Evolutionary conservation across 2,888 invertebrate genomes (phyloP).

Genomic region (Lacanobia oleracea): DNA sequence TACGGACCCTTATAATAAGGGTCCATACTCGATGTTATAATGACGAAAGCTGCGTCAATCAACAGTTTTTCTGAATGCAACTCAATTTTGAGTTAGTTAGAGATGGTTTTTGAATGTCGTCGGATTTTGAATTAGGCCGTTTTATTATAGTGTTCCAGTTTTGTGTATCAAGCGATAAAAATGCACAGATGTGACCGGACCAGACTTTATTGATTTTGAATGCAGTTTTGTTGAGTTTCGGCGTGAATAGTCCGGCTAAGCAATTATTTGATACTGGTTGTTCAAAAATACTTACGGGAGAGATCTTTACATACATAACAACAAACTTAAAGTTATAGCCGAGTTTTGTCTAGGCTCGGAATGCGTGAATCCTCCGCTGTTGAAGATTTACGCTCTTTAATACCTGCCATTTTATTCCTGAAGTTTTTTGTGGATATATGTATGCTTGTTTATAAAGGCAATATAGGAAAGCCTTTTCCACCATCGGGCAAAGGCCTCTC

Average conservation of each 20-base stretch:
- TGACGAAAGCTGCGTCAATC: slow-evolving; percentile 49
- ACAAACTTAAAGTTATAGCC: background rate
- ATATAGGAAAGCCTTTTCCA: background rate
- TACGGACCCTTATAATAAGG: slow-evolving; percentile 42
- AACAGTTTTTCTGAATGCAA: slow-evolving; percentile 20
- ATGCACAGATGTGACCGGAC: slow-evolving; percentile 37
- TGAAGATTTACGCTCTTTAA: background rate
- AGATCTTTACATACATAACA: background rate
- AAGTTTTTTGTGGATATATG: background rate
- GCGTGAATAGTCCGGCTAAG: background rate
- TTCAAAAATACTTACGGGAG: too few species aligned
- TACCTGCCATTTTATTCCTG: background rate
- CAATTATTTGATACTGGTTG: background rate
- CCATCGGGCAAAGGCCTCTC: background rate
- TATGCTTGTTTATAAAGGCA: background rate
- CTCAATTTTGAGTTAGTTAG: slow-evolving; percentile 4
- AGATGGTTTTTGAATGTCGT: slow-evolving; percentile 16
- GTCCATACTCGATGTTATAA: slow-evolving; percentile 35
- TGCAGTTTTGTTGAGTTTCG: slow-evolving; percentile 14
- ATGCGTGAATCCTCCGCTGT: background rate
- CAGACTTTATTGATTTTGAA: slow-evolving; percentile 44
- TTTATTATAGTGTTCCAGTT: background rate
- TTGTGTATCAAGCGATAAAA: slow-evolving; percentile 40
- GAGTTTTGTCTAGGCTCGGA: background rate
- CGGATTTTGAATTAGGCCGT: background rate